These are phyloP conservation scores for Grus americana DNA, from an alignment of 2,113 vertebrate genomes.

Conservation along the genomic window DNA sequence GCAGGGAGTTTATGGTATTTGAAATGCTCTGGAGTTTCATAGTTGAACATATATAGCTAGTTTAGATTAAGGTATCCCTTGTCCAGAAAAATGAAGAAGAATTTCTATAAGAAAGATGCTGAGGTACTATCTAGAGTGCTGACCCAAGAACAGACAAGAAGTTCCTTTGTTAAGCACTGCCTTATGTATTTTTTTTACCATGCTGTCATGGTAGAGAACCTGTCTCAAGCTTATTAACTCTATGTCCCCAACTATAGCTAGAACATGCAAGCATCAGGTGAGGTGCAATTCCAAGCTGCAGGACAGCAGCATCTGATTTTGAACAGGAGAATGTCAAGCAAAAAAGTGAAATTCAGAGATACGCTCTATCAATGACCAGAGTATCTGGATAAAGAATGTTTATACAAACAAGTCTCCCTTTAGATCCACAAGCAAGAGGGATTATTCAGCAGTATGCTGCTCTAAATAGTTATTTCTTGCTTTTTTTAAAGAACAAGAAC, in stretches of 20 bases:
- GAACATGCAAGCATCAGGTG: fast-evolving
- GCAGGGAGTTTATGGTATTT: neutral
- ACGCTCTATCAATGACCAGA: neutral
- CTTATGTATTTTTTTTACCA: neutral
- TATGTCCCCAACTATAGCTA: neutral
- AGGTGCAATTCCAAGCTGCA: neutral
- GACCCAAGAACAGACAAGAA: neutral
- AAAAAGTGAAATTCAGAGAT: neutral
- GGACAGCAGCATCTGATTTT: neutral
- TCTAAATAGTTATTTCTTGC: neutral
- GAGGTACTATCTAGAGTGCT: neutral
- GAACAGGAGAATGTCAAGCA: neutral
- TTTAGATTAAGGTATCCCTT: neutral
- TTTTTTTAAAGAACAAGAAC: neutral
- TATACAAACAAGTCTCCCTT: neutral
- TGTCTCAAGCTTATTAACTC: neutral
- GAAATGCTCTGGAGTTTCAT: neutral
- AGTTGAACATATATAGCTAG: neutral
- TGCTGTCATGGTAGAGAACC: neutral
- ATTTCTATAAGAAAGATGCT: neutral
- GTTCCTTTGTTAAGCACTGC: neutral
- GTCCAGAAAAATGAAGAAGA: neutral
- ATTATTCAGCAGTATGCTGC: neutral
- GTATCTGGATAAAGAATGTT: neutral
- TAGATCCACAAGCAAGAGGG: neutral